phyloP scores from a whole-genome alignment of 2,113 vertebrate genomes.

The Oophaga pumilio region DNA sequence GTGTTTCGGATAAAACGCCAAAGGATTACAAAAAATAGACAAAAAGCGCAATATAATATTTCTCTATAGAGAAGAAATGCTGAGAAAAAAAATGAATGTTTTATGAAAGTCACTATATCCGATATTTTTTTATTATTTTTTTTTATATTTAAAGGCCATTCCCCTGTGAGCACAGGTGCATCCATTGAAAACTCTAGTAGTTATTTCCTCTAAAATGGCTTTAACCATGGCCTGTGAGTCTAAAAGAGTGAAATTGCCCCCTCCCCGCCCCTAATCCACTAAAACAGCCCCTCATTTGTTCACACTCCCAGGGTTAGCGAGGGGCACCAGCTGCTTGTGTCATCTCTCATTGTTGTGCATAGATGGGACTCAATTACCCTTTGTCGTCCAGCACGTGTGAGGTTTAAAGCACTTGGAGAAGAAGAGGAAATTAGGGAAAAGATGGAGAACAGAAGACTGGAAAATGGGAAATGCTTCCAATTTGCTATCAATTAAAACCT shows the following conservation, averaged over 20 bases:
- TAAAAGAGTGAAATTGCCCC: not conserved
- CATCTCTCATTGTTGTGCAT: slow-evolving; percentile 1
- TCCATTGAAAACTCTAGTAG: not conserved
- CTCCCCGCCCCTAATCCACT: not conserved
- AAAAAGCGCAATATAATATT: too few relatives aligned
- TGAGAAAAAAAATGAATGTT: too few relatives aligned
- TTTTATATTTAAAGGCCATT: not conserved
- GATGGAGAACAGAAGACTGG: not conserved
- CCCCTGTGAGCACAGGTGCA: not conserved
- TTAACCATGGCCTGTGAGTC: not conserved
- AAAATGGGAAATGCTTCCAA: not conserved
- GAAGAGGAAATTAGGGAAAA: not conserved
- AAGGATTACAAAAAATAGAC: too few relatives aligned
- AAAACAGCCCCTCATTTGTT: slow-evolving; percentile 52
- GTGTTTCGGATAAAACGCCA: too few relatives aligned
- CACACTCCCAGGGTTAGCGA: not conserved
- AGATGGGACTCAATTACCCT: slow-evolving; percentile 33
- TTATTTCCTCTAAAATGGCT: not conserved
- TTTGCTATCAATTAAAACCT: not conserved
- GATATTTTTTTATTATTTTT: too few relatives aligned
- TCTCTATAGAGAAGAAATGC: too few relatives aligned
- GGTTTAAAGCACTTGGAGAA: not conserved
- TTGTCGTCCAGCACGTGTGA: slow-evolving; percentile 36
- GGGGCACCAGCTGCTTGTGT: slow-evolving; percentile 37
- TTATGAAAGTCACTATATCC: too few relatives aligned